Evolutionary conservation across 2,888 invertebrate genomes (phyloP).

Genomic region (Siphonodentalium dalli): DNA sequence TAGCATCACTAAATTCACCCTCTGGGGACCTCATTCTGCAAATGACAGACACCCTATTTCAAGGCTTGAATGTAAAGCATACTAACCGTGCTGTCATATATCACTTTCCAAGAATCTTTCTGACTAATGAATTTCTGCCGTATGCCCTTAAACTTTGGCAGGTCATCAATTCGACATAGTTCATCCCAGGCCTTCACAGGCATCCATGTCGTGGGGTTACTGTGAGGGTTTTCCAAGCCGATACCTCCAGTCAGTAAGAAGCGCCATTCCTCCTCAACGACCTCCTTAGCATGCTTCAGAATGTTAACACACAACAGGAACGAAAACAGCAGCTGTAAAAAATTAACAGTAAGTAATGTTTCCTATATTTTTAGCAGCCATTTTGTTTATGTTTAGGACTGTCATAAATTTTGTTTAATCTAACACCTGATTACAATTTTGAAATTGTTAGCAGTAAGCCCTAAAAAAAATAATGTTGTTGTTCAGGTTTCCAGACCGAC

Average conservation of each 20-base stretch:
- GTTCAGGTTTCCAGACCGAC: no score
- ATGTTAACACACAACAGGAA: slow-evolving; percentile 67
- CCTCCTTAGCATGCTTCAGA: slow-evolving; percentile 61
- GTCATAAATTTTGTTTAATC: no score
- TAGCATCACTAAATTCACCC: no score
- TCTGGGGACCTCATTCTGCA: no score
- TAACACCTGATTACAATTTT: no score
- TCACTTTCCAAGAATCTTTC: slow-evolving; percentile 70
- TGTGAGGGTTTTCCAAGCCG: slow-evolving; percentile 77
- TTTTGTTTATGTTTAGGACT: no score
- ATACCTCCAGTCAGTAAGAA: slow-evolving; percentile 88
- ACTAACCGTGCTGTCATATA: slow-evolving; percentile 74
- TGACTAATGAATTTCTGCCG: slow-evolving; percentile 59
- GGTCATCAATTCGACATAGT: slow-evolving; percentile 63
- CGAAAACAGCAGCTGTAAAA: slow-evolving; percentile 65
- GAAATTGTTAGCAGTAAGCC: no score
- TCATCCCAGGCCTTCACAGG: slow-evolving; percentile 75
- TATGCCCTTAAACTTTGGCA: slow-evolving; percentile 59
- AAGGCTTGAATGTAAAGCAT: no score
- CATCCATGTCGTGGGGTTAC: slow-evolving; percentile 84
- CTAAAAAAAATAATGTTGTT: no score
- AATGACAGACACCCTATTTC: no score
- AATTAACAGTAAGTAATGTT: not conserved
- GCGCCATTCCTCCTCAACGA: slow-evolving; percentile 76
- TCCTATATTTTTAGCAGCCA: not conserved